Base-by-base conservation (phyloP, 1,140 invertebrate genomes). In the Paralvinella palmiformis region DNA sequence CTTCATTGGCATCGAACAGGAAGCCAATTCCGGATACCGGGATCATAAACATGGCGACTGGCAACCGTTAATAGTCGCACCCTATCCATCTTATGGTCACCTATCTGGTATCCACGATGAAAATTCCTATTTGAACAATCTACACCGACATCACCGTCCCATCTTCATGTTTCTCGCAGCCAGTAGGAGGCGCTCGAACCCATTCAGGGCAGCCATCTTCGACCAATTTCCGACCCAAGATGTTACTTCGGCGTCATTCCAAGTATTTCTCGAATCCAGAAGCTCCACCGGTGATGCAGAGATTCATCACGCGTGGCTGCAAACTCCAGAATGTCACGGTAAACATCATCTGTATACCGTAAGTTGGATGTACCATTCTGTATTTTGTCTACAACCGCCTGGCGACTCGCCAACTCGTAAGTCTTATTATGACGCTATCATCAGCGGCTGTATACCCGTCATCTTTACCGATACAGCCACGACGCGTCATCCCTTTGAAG, bases 351-450 rank as follows among this genome's bases (percentile, higher is more conserved):
- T 62, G 10, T 67, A 44, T 3, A 70, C 71, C 1, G 64, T 73
- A 31, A 55, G 63, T 3, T 75, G 73, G 73, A 73, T 75, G 73
- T 22, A 57, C 37, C 64, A 67, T 31, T 67, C 71, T 0, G 64
- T 71, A 45, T 75, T 73, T 53, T 75, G 73, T 61, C 50, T 73
- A 37, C 71, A 75, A 31, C 72, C 72, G 7, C 68, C 69, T 3
- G 73, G 73, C 4, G 72, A 73, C 55, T 72, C 72, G 3, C 73
- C 72, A 17, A 73, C 72, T n/a, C 55, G 72, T 20, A 75, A 75
- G 60, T 72, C 72, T n/a, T 65, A 73, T 37, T 75, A 71, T 22
- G 73, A 75, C 48, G 60, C 69, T 17, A 66, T 75, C 29, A 45
- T 73, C 3, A 69, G 64, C 62, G 73, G 72, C 10, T 75, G 73